Percentiles rank a stretch among this genome's conserved stretches.
Evolutionary conservation across 2,888 invertebrate genomes (phyloP).

Genomic region (Ptychoptera albimana): DNA sequence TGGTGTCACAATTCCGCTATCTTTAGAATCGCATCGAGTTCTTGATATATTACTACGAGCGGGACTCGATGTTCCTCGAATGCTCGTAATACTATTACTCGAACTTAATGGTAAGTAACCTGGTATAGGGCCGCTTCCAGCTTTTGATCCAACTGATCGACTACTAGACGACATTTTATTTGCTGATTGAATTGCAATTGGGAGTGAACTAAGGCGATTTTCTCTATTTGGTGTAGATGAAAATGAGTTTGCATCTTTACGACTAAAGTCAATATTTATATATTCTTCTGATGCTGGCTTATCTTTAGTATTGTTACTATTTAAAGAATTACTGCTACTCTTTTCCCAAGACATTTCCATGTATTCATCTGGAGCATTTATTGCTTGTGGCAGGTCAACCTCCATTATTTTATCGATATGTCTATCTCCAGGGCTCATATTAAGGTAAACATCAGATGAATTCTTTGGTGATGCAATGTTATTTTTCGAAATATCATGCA

Average conservation of each 20-base stretch:
- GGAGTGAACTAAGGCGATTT: constrained; percentile 39
- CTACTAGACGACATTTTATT: neutral
- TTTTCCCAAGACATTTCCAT: constrained; percentile 44
- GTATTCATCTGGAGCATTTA: constrained; percentile 40
- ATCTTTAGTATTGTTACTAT: constrained; percentile 19
- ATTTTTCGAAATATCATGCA: constrained; percentile 5
- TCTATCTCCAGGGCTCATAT: constrained; percentile 17
- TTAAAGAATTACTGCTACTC: constrained; percentile 17
- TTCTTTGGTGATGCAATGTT: constrained; percentile 11
- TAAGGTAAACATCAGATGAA: constrained; percentile 15
- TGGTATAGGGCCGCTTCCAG: neutral
- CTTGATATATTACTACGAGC: neutral
- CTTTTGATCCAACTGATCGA: constrained; percentile 1
- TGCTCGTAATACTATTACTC: constrained; percentile 7
- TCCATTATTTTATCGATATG: constrained; percentile 16
- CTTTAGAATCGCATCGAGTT: constrained; percentile 28
- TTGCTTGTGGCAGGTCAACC: constrained; percentile 27
- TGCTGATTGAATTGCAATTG: constrained; percentile 38
- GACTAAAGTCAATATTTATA: constrained; percentile 34
- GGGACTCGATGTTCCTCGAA: neutral
- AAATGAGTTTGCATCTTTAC: constrained; percentile 14
- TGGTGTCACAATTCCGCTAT: constrained; percentile 33
- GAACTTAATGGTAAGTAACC: neutral
- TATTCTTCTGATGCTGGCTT: constrained; percentile 30
- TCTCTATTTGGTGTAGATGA: constrained; percentile 17